phyloP scores from a whole-genome alignment of 1,140 invertebrate species.

The Trachelipus rathkii region DNA sequence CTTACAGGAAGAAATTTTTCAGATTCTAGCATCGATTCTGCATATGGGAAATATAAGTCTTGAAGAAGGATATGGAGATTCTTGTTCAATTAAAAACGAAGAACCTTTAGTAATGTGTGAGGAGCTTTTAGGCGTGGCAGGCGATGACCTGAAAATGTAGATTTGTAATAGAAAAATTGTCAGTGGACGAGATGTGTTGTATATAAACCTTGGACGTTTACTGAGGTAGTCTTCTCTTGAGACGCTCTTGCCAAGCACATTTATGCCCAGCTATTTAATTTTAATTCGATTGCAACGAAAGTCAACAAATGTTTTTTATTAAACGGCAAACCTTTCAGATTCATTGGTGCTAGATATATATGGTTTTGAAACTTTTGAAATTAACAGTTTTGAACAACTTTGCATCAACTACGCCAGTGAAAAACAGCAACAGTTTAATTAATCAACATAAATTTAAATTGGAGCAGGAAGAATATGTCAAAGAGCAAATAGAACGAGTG shows the following conservation, averaged over 20 bases:
- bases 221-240: conserved; percentile 63
- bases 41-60: conserved; percentile 87
- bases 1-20: conserved; percentile 73
- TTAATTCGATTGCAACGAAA: conserved; percentile 83
- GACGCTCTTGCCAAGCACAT: conserved; percentile 95
- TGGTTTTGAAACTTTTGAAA: conserved; percentile 97
- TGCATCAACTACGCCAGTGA: conserved; percentile 99
- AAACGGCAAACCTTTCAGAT: conserved; percentile 56
- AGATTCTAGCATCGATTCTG: conserved; percentile 81
- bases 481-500: conserved; percentile 95
- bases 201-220: conserved; percentile 72
- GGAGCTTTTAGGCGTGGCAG: conserved; percentile 74
- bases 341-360: conserved; percentile 95
- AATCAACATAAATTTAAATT: conserved; percentile 94
- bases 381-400: conserved; percentile 98
- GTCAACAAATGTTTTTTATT: conserved; percentile 76
- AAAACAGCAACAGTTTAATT: conserved; percentile 98
- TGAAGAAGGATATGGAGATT: conserved; percentile 54
- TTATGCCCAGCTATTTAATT: conserved; percentile 90
- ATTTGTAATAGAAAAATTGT: conserved; percentile 83
- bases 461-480: conserved; percentile 91
- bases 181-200: conserved; percentile 74
- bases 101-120: conserved; percentile 58
- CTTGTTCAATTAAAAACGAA: conserved; percentile 51
- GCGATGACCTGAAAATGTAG: conserved; percentile 74